phyloP scores from a whole-genome alignment of 2,797 vertebrate species.

The Lepus townsendii region DNA sequence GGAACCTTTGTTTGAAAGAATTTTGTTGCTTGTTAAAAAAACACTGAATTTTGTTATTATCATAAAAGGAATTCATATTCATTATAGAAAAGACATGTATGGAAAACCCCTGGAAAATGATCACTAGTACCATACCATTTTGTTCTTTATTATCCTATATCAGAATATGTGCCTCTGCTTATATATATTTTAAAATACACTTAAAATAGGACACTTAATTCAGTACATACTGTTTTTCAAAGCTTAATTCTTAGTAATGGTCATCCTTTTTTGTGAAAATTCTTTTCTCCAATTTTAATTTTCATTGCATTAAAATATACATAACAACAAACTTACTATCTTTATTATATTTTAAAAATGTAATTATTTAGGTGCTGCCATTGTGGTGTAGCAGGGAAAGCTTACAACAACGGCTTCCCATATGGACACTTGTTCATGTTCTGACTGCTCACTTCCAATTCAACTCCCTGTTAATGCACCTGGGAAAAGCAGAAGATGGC shows the following conservation, averaged over 20 bases:
- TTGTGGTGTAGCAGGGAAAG: too few species aligned
- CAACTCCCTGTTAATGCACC: too few species aligned
- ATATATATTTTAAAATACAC: too few species aligned
- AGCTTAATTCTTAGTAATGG: not conserved
- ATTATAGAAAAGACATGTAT: not conserved
- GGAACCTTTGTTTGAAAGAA: not conserved
- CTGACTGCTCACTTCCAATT: too few species aligned
- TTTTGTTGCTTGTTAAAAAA: not conserved
- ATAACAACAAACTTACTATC: not conserved
- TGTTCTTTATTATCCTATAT: not conserved
- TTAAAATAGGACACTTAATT: not conserved
- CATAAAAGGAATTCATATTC: not conserved
- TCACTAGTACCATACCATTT: not conserved
- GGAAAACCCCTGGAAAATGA: not conserved
- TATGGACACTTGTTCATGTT: too few species aligned
- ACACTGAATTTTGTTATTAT: not conserved
- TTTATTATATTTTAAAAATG: too few species aligned
- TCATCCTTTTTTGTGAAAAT: not conserved
- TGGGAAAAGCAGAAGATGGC: too few species aligned
- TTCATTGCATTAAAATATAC: not conserved
- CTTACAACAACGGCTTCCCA: too few species aligned
- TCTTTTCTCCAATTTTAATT: not conserved
- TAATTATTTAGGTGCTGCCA: too few species aligned
- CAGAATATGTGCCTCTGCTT: not conserved
- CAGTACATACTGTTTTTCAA: not conserved